Evolutionary conservation across 2,113 vertebrate species (phyloP), one percentile per base, ranked within the genome.

Genomic region (Axis porcinus): DNA sequence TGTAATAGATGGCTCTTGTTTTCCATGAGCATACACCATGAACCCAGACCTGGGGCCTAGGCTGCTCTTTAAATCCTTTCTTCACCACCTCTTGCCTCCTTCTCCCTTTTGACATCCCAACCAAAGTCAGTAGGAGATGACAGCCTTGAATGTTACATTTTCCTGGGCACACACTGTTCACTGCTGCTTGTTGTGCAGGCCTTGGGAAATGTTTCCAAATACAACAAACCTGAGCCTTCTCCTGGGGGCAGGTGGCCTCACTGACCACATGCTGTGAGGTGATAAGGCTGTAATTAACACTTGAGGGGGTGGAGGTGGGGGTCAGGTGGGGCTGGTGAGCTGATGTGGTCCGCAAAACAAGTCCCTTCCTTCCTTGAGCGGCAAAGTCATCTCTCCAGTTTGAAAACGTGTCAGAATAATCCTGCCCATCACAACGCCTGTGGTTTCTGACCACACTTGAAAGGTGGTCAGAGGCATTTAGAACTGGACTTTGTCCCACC

Each of bases 121-220:
- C 96, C 92, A 96, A 97, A 50, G 64, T 93, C 97, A 89, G 76
- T 21, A 97, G 47, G 14, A 57, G 43, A 84, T 47, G 67, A 89
- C 8, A 36, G 94, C 74, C 86, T 91, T 94, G 81, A 95, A 91
- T 28, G 5, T 4, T 1, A 10, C 33, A 19, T 74, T 33, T 36
- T 60, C 30, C 50, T 4, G 10, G 64, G 52, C 58, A 93, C 57
- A 58, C 14, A 1, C 5, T 2, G 7, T 67, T 84, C 25, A 13
- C 74, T 70, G 87, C 45, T 0, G 6, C 91, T 28, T 54, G 94
- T 94, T 7, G 79, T 40, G 62, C 2, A 6, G 89, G 36, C 76
- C 33, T 4, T 2, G 28, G 86, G 47, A 84, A 62, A 21, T 0
- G 11, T 57, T 70, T 50, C 90, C 85, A 52, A 87, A 60, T 30